These are phyloP conservation scores for Edolisoma coerulescens DNA, from an alignment of 2,113 vertebrate species.

Conservation along the genomic window DNA sequence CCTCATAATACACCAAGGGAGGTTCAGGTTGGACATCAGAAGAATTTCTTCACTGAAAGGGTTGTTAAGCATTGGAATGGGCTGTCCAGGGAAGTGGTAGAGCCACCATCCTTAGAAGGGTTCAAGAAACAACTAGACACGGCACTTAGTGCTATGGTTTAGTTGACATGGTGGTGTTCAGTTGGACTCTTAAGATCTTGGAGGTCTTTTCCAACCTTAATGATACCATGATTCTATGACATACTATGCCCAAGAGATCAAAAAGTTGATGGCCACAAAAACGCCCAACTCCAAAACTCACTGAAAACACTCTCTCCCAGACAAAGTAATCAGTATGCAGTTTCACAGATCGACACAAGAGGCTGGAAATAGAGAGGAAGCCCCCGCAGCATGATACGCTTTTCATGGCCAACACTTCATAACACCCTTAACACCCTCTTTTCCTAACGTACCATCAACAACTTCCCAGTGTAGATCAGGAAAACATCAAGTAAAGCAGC, in stretches of 20 bases:
- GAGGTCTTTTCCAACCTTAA: background rate
- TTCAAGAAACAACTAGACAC: background rate
- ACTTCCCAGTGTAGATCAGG: background rate
- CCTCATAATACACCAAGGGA: background rate
- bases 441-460: slow-evolving; percentile 11
- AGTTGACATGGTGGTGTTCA: background rate
- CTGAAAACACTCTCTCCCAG: background rate
- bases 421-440: background rate
- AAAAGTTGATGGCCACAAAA: background rate
- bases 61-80: background rate
- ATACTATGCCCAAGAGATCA: background rate
- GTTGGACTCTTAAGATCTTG: background rate
- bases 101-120: background rate
- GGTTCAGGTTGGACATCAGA: background rate
- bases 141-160: background rate
- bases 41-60: background rate
- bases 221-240: background rate
- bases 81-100: background rate
- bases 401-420: background rate
- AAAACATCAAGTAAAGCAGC: slow-evolving; percentile 25
- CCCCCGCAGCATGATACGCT: accelerated
- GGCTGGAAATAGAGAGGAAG: background rate
- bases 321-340: background rate
- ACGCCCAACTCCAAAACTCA: background rate
- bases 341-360: background rate